phyloP scores from a whole-genome alignment of 2,888 invertebrate genomes.

The Endomychus coccineus region DNA sequence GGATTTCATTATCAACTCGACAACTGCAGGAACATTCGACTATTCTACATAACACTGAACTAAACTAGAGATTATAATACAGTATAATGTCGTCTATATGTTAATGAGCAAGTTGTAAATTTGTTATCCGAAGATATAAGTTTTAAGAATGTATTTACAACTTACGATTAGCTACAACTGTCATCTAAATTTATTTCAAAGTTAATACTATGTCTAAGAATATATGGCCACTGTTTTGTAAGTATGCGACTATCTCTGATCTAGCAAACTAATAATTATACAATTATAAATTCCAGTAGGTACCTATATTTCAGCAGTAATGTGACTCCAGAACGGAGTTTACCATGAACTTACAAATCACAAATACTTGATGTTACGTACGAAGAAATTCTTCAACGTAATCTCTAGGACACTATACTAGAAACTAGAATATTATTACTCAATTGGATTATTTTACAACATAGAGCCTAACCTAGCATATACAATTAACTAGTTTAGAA shows the following conservation, averaged over 20 bases:
- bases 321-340: too few relatives aligned
- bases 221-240: conserved; percentile 5
- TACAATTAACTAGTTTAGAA: too few relatives aligned
- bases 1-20: conserved; percentile 10
- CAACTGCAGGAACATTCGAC: conserved; percentile 17
- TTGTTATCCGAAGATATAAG: neutral
- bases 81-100: neutral
- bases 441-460: too few relatives aligned
- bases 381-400: conserved; percentile 14
- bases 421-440: conserved; percentile 15
- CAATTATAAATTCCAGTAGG: conserved; percentile 6
- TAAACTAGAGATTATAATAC: neutral
- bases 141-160: conserved; percentile 4
- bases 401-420: conserved; percentile 13
- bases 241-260: conserved; percentile 10
- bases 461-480: too few relatives aligned
- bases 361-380: conserved; percentile 10
- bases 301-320: too few relatives aligned
- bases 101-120: too few relatives aligned
- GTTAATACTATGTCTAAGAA: too few relatives aligned
- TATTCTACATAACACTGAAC: conserved; percentile 13
- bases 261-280: conserved; percentile 7
- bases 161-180: conserved; percentile 6
- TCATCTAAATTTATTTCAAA: conserved; percentile 5
- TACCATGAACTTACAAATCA: conserved; percentile 13